These are phyloP conservation scores for Seriola dumerili DNA, from an alignment of 2,113 vertebrate genomes.

Conservation along the genomic window DNA sequence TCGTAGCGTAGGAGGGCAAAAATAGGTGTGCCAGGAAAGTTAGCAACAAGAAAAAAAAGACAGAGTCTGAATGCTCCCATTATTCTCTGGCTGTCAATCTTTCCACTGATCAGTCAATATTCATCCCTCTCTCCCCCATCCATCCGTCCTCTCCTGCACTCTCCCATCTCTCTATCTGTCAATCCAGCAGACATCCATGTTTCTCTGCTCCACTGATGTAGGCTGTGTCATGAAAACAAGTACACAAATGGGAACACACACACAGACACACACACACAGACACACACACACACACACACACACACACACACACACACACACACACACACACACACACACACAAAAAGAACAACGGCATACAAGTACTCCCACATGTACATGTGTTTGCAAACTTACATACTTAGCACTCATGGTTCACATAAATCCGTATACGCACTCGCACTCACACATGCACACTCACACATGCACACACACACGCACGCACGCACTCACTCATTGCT, in stretches of 20 bases:
- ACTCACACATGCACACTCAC: neutral
- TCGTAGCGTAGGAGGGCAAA: slow-evolving; percentile 75
- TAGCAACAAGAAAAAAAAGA: slow-evolving; percentile 46
- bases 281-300: slow-evolving; percentile 12
- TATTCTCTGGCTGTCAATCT: slow-evolving; percentile 82
- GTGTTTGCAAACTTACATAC: slow-evolving; percentile 49
- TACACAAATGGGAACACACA: slow-evolving; percentile 44
- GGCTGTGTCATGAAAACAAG: slow-evolving; percentile 72
- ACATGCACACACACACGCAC: neutral
- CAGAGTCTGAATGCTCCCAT: slow-evolving; percentile 72
- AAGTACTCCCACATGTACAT: slow-evolving; percentile 45
- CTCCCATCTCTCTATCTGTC: slow-evolving; percentile 79
- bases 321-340: no score
- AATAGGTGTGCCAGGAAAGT: slow-evolving; percentile 76
- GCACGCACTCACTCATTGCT: slow-evolving; percentile 18
- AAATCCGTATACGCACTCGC: no score
- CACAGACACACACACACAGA: neutral
- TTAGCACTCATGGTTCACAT: slow-evolving; percentile 3
- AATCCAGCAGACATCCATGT: slow-evolving; percentile 71
- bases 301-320: slow-evolving; percentile 1
- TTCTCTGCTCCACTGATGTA: slow-evolving; percentile 65
- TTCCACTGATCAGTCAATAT: slow-evolving; percentile 82
- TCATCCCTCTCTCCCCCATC: slow-evolving; percentile 74
- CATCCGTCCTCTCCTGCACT: slow-evolving; percentile 80
- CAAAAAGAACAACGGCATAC: slow-evolving; percentile 3